Evolutionary conservation across 1,140 invertebrate genomes (phyloP).

Genomic region (Procambarus virginalis): DNA sequence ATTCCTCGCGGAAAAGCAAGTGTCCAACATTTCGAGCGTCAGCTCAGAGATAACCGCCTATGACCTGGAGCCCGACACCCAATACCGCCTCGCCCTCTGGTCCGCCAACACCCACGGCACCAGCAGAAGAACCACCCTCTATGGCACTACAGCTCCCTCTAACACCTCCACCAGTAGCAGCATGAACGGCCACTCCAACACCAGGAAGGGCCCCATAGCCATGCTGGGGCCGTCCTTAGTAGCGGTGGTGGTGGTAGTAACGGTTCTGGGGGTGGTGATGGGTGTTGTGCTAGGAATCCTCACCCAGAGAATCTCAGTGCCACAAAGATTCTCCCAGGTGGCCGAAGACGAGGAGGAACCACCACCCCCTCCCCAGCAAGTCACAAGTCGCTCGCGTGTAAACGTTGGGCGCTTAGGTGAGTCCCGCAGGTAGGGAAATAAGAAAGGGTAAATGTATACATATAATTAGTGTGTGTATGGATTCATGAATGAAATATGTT

Average conservation of each 20-base stretch:
- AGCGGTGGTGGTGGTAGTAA: constrained; percentile 44
- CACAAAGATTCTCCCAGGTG: neutral
- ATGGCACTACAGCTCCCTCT: constrained; percentile 28
- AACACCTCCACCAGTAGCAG: constrained; percentile 34
- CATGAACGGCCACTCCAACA: constrained; percentile 49
- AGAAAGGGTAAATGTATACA: neutral
- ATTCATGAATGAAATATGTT: neutral
- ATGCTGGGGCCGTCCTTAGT: constrained; percentile 32
- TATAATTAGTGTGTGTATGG: neutral
- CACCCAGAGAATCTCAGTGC: constrained; percentile 2
- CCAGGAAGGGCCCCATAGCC: constrained; percentile 10
- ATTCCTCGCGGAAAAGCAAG: neutral
- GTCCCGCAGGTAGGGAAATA: constrained; percentile 50
- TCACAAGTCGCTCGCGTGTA: constrained; percentile 3
- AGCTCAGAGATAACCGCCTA: constrained; percentile 28
- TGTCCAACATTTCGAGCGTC: constrained; percentile 39
- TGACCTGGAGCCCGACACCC: constrained; percentile 29
- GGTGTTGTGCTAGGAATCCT: constrained; percentile 44
- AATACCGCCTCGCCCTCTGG: constrained; percentile 41
- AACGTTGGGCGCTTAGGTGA: constrained; percentile 46
- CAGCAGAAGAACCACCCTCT: constrained; percentile 26
- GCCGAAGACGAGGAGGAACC: constrained; percentile 28
- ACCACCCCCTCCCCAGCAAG: neutral
- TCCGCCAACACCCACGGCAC: constrained; percentile 56
- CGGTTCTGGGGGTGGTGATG: constrained; percentile 40